Percentiles rank a stretch among this genome's conserved stretches.
Conservation (phyloP, 2,113 vertebrate genomes). For the Amphiprion ocellaris region DNA sequence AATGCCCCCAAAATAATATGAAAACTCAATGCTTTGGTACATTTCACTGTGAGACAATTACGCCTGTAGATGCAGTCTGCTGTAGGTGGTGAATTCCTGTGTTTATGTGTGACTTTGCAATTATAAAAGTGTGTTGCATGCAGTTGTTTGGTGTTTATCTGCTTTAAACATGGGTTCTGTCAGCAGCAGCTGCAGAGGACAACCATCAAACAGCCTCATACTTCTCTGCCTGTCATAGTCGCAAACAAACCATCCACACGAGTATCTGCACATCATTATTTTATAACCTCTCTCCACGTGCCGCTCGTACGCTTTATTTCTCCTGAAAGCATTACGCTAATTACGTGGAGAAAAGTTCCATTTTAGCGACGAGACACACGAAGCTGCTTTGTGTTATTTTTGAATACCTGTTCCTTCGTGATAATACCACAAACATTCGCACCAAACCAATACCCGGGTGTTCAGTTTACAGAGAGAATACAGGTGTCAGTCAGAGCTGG, state of each 20-base stretch:
- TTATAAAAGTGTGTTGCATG: background rate
- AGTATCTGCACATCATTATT: constrained; percentile 62
- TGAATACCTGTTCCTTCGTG: constrained; percentile 16
- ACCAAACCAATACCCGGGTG: background rate
- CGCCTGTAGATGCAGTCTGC: background rate
- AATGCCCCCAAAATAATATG: background rate
- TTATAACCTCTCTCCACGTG: constrained; percentile 17
- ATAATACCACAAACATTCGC: constrained; percentile 20
- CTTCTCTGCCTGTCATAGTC: constrained; percentile 18
- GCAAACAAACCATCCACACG: constrained; percentile 10
- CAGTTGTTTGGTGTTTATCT: background rate
- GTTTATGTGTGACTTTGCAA: background rate
- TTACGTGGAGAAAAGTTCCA: constrained; percentile 7
- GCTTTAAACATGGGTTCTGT: constrained; percentile 1
- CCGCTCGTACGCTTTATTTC: background rate
- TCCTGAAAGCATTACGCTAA: constrained; percentile 13
- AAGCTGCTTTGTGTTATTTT: constrained; percentile 13
- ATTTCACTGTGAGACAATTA: background rate
- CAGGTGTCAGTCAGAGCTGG: constrained; percentile 19
- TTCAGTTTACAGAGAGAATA: constrained; percentile 9
- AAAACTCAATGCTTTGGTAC: background rate
- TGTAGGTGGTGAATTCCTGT: background rate
- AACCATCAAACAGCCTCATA: constrained; percentile 8
- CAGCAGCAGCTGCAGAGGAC: constrained; percentile 11
- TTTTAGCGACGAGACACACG: background rate